Evolutionary conservation across 2,888 invertebrate genomes (phyloP).

Genomic region (Rhodophaea formosa): DNA sequence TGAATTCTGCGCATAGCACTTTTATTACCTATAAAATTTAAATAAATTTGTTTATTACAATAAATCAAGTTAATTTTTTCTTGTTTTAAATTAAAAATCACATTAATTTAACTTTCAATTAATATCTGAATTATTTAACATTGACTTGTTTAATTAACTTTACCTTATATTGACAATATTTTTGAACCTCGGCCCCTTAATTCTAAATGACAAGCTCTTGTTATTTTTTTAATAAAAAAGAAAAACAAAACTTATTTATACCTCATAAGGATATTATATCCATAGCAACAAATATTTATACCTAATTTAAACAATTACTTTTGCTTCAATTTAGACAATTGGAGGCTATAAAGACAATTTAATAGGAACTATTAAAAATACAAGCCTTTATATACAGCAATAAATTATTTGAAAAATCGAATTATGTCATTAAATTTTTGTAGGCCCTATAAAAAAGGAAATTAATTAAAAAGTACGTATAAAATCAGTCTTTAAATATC

Average conservation of each 20-base stretch:
- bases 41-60: slow-evolving; percentile 7
- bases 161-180: slow-evolving; percentile 66
- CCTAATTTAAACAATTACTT: slow-evolving; percentile 7
- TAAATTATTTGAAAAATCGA: background rate
- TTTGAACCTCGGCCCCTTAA: slow-evolving; percentile 72
- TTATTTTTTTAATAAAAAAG: slow-evolving; percentile 38
- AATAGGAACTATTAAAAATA: background rate
- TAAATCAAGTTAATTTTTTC: slow-evolving; percentile 14
- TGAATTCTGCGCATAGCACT: background rate
- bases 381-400: slow-evolving; percentile 8
- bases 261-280: slow-evolving; percentile 16
- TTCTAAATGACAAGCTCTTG: slow-evolving; percentile 72
- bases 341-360: background rate
- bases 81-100: slow-evolving; percentile 26
- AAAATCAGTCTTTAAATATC: slow-evolving; percentile 20
- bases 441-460: background rate
- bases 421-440: background rate
- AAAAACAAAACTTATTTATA: slow-evolving; percentile 27
- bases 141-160: slow-evolving; percentile 53
- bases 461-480: background rate
- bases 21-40: background rate
- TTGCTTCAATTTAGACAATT: slow-evolving; percentile 21
- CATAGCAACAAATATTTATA: slow-evolving; percentile 18
- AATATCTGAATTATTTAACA: slow-evolving; percentile 51
- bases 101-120: slow-evolving; percentile 39